These are phyloP conservation scores for Drosophila neonasuta DNA, from an alignment of 2,888 invertebrate genomes.

Conservation along the genomic window DNA sequence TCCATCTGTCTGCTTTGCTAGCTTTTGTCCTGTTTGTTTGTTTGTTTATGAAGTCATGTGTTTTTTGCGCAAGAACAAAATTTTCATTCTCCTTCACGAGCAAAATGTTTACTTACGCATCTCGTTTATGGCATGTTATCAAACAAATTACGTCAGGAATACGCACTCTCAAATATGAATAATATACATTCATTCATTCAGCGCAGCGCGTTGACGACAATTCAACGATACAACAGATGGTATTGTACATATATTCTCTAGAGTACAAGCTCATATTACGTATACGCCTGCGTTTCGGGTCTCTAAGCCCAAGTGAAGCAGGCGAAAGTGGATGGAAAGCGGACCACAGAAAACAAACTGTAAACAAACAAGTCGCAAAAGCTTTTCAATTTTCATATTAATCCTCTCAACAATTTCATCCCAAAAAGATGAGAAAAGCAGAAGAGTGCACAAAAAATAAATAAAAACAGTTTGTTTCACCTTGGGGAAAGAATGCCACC, in stretches of 20 bases:
- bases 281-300: slow-evolving; percentile 2
- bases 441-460: background rate
- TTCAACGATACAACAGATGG: background rate
- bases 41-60: slow-evolving; percentile 23
- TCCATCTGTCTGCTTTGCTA: background rate
- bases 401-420: slow-evolving; percentile 64
- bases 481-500: slow-evolving; percentile 29
- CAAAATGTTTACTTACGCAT: slow-evolving; percentile 33
- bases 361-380: slow-evolving; percentile 62
- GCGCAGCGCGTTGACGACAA: background rate
- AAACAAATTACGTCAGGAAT: slow-evolving; percentile 44
- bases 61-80: slow-evolving; percentile 1
- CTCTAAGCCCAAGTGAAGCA: slow-evolving; percentile 14
- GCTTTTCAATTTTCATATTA: slow-evolving; percentile 62
- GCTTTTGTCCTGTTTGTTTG: background rate
- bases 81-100: background rate
- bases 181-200: slow-evolving; percentile 51
- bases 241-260: background rate
- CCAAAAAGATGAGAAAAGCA: slow-evolving; percentile 4
- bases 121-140: slow-evolving; percentile 32
- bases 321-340: slow-evolving; percentile 4
- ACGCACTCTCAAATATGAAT: slow-evolving; percentile 10
- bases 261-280: slow-evolving; percentile 15
- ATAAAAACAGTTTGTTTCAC: slow-evolving; percentile 47
- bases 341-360: slow-evolving; percentile 31